phyloP scores from a whole-genome alignment of 1,140 invertebrate genomes.

The Galleria mellonella region DNA sequence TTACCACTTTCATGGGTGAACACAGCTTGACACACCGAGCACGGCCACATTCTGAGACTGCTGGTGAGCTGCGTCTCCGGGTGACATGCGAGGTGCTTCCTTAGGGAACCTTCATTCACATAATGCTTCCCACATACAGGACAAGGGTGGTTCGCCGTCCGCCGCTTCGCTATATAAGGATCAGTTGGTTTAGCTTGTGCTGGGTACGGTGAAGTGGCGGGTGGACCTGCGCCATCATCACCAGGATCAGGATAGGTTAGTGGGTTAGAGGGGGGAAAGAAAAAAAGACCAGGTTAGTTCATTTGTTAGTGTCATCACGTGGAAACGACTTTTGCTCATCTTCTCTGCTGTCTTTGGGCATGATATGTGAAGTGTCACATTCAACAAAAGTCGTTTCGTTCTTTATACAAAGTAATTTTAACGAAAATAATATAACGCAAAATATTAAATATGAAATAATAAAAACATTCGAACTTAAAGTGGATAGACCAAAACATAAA shows the following conservation, averaged over 20 bases:
- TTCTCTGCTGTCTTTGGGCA: neutral
- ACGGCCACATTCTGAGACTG: constrained; percentile 93
- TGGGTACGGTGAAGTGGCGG: constrained; percentile 68
- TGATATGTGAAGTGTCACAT: neutral
- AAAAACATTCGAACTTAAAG: constrained; percentile 7
- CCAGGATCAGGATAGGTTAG: constrained; percentile 60
- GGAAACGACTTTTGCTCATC: constrained; percentile 9
- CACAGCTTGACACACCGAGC: constrained; percentile 94
- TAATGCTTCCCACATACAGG: constrained; percentile 96
- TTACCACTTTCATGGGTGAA: constrained; percentile 95
- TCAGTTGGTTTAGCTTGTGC: constrained; percentile 75
- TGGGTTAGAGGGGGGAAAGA: constrained; percentile 57
- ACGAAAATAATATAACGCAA: constrained; percentile 7
- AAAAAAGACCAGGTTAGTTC: constrained; percentile 57
- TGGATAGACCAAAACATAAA: constrained; percentile 29
- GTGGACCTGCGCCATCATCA: constrained; percentile 58
- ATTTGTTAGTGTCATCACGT: constrained; percentile 30
- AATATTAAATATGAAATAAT: constrained; percentile 15
- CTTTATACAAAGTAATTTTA: constrained; percentile 4
- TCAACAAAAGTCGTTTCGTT: neutral
- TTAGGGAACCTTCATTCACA: constrained; percentile 93
- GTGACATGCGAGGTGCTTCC: constrained; percentile 94
- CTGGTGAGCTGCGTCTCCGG: constrained; percentile 92
- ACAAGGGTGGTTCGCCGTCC: constrained; percentile 94
- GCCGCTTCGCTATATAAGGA: constrained; percentile 91